Base-by-base conservation (phyloP, 2,888 invertebrate genomes). In the Calliscelio sp. region DNA sequence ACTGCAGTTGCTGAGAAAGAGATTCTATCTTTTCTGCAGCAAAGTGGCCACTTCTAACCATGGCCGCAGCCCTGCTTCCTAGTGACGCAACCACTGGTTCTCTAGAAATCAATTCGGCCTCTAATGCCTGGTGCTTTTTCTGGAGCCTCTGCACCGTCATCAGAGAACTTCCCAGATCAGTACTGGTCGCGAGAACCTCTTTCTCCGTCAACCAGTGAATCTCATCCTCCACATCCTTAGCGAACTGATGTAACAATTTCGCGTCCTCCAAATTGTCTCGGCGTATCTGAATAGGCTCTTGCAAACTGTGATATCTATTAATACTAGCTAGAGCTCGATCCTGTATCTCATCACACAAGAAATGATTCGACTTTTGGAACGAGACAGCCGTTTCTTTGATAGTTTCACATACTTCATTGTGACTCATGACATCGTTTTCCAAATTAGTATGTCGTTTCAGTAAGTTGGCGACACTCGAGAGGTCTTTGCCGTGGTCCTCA, bases 181-280 rank as follows among this genome's bases (percentile, higher is more conserved):
- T 94, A 0, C 96, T 96, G 1, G 95, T 94, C 0, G 96, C 97
- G 6, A 96, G 92, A 0, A 95, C 95, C 89, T 96, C 96, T 87
- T 97, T 96, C 88, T 97, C 97, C 4, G 94, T 94, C n/a, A 99
- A 93, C 99, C 99, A 99, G 86, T 96, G 96, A 70, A 98, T 91
- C 93, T 99, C 99, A 91, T 99, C 99, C 81, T 98, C 97, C 0
- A 98, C 97, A 91, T 99, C 99, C 24, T 98, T 94, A 55, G 97
- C 95, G 94, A 98, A 98, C 90, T 98, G 97, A 91, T 98, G 98
- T 85, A 99, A 93, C 55, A 97, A 94, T 2, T 96, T 95, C 0
- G 99, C 97, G 86, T 99, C 99, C 90, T 98, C 97, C 41, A 99
- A 94, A 92, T 98, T 98, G 90, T 99, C 99, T 44, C 97, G 94